phyloP scores from a whole-genome alignment of 2,888 invertebrate species.

The Hypselothyrea guttata region DNA sequence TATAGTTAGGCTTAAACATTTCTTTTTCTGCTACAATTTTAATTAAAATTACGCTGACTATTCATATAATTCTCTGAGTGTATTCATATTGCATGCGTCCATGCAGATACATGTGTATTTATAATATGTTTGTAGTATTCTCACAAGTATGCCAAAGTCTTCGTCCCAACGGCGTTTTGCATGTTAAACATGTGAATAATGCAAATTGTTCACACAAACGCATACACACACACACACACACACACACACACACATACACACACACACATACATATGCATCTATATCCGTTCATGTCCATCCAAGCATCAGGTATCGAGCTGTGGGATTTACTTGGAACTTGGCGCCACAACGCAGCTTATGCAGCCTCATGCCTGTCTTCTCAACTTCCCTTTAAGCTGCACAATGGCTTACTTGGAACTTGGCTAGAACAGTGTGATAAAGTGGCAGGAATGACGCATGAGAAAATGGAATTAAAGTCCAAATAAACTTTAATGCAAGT shows the following conservation, averaged over 20 bases:
- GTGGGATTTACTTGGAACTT: conserved; percentile 65
- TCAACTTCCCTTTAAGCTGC: not conserved
- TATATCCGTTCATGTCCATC: conserved; percentile 48
- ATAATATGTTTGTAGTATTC: conserved; percentile 16
- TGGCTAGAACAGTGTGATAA: too few species aligned
- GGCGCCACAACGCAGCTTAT: conserved; percentile 58
- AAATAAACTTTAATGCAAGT: too few species aligned
- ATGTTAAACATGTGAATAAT: conserved; percentile 75
- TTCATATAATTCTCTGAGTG: too few species aligned
- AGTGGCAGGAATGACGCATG: too few species aligned
- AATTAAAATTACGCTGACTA: too few species aligned
- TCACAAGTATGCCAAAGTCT: conserved; percentile 31
- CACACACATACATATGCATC: conserved; percentile 16
- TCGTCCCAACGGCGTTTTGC: conserved; percentile 66
- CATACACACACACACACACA: too few species aligned
- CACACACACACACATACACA: too few species aligned
- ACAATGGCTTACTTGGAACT: too few species aligned
- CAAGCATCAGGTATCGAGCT: conserved; percentile 69
- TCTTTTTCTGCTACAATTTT: too few species aligned
- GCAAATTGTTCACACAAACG: conserved; percentile 63
- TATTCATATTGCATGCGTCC: conserved; percentile 4
- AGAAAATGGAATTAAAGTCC: too few species aligned
- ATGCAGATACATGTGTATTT: conserved; percentile 3
- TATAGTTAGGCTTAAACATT: too few species aligned
- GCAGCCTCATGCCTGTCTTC: conserved; percentile 7